phyloP scores from a whole-genome alignment of 2,888 invertebrate genomes.

The Orchestes rusci region DNA sequence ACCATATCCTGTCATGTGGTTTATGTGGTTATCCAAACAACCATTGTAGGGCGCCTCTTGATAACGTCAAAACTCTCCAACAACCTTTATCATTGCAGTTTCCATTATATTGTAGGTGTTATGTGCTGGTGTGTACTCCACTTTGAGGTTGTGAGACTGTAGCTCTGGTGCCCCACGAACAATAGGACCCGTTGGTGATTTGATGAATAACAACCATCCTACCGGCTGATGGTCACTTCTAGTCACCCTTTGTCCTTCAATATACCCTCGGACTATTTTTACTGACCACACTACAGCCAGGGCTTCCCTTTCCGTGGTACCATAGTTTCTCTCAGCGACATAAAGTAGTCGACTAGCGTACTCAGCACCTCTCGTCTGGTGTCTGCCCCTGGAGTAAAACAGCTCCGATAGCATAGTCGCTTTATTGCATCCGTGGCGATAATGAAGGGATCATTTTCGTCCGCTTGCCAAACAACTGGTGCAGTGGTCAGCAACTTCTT shows the following conservation, averaged over 20 bases:
- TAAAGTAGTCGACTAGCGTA: conserved; percentile 31
- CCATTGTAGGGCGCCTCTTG: too few species aligned
- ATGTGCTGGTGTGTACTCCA: conserved; percentile 21
- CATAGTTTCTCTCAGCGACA: conserved; percentile 28
- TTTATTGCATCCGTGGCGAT: conserved; percentile 16
- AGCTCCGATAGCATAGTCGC: conserved; percentile 24
- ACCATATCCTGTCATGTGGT: too few species aligned
- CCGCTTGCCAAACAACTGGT: conserved; percentile 10
- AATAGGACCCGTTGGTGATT: conserved; percentile 35
- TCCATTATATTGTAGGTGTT: too few species aligned
- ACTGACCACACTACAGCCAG: conserved; percentile 34
- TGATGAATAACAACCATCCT: conserved; percentile 41
- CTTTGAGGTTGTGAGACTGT: conserved; percentile 33
- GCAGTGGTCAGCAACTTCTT: not conserved
- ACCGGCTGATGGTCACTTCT: conserved; percentile 44
- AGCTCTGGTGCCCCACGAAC: conserved; percentile 41
- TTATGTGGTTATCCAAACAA: too few species aligned
- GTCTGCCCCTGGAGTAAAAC: conserved; percentile 26
- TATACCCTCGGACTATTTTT: conserved; percentile 37
- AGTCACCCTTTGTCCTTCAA: conserved; percentile 36
- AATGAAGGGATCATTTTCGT: conserved; percentile 23
- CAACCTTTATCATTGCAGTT: too few species aligned
- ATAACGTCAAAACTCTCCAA: too few species aligned
- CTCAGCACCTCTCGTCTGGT: conserved; percentile 26
- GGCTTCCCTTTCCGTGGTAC: conserved; percentile 29